Percentiles rank a stretch among this genome's conserved stretches.
Evolutionary conservation across 2,113 vertebrate species (phyloP).

Genomic region (Redunca redunca): DNA sequence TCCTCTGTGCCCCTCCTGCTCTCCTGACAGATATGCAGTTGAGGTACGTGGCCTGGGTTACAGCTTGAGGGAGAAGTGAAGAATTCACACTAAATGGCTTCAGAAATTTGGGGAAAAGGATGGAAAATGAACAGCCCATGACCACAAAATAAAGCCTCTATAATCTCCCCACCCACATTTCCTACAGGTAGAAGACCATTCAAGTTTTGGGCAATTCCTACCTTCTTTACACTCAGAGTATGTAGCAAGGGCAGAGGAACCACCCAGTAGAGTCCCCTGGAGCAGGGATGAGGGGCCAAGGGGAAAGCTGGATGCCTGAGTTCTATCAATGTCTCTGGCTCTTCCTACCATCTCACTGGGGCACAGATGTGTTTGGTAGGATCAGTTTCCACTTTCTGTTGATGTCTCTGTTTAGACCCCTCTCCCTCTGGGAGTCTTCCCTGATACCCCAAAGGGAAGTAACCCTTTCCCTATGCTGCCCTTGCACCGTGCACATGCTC

Average conservation of each 20-base stretch:
- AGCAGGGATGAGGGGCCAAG: background rate
- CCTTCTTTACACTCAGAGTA: background rate
- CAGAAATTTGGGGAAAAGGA: background rate
- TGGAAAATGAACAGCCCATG: background rate
- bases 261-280: background rate
- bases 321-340: background rate
- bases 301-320: background rate
- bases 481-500: background rate
- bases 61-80: background rate
- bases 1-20: background rate
- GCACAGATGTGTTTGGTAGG: background rate
- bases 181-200: background rate
- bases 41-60: background rate
- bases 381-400: background rate
- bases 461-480: background rate
- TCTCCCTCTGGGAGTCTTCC: background rate
- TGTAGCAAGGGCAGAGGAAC: background rate
- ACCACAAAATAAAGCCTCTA: background rate
- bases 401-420: background rate
- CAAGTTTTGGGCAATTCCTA: background rate
- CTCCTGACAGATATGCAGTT: background rate
- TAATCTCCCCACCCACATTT: background rate
- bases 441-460: background rate
- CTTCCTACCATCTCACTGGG: background rate
- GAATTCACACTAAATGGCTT: background rate